These are phyloP conservation scores for Perithous albicinctus DNA, from an alignment of 2,888 invertebrate genomes.

Conservation along the genomic window DNA sequence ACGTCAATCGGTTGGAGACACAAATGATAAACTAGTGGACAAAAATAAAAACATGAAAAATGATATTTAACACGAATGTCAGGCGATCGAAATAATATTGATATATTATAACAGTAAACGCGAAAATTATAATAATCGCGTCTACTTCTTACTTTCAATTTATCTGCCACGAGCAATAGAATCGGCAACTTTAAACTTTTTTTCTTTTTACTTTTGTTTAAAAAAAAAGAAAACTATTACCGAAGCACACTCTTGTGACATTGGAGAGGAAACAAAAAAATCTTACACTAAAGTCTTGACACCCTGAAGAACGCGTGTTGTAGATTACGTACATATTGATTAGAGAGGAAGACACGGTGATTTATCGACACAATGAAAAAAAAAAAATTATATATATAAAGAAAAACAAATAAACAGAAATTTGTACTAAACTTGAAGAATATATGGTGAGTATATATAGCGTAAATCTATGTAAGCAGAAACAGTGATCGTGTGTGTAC, in stretches of 20 bases:
- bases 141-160: slow-evolving; percentile 6
- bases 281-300: slow-evolving; percentile 19
- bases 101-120: slow-evolving; percentile 5
- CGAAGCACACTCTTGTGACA: slow-evolving; percentile 12
- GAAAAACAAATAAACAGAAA: slow-evolving; percentile 26
- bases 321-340: slow-evolving; percentile 42
- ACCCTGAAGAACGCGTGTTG: slow-evolving; percentile 40
- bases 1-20: not conserved
- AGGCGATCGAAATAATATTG: slow-evolving; percentile 25
- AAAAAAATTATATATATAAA: slow-evolving; percentile 4
- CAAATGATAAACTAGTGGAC: not conserved
- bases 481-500: slow-evolving; percentile 56
- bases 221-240: slow-evolving; percentile 5
- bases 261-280: slow-evolving; percentile 4
- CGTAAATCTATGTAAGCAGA: slow-evolving; percentile 57
- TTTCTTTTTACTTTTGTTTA: not conserved
- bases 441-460: slow-evolving; percentile 47
- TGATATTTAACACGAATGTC: not conserved
- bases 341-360: slow-evolving; percentile 18
- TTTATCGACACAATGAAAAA: slow-evolving; percentile 24
- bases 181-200: not conserved
- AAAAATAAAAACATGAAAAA: not conserved
- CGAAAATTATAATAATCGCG: slow-evolving; percentile 32
- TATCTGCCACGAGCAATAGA: slow-evolving; percentile 3
- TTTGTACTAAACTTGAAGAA: slow-evolving; percentile 49